Percentiles rank a stretch among this genome's conserved stretches.
These are phyloP conservation scores for Pseudomyrmex cubaensis DNA, from an alignment of 1,140 invertebrate genomes.

Conservation along the genomic window DNA sequence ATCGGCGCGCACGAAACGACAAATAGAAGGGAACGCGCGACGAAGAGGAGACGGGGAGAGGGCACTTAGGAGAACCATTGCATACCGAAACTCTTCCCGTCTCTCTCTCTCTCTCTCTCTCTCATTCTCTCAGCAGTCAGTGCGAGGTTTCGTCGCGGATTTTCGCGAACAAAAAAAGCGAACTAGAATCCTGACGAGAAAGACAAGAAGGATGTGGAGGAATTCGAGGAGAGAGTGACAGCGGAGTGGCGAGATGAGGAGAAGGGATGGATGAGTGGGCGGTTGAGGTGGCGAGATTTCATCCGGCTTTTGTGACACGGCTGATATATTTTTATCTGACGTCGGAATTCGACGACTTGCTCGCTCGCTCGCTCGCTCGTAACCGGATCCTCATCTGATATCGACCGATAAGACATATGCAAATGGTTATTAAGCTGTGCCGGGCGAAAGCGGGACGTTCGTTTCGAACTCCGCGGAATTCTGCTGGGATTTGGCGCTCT, in stretches of 20 bases:
- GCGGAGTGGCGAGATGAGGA: background rate
- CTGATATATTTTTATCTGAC: conserved; percentile 58
- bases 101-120: background rate
- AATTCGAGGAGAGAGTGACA: background rate
- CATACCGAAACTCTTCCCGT: conserved; percentile 47
- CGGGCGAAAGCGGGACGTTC: background rate
- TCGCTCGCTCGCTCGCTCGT: background rate
- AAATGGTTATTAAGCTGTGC: conserved; percentile 28
- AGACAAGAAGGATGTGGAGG: conserved; percentile 6
- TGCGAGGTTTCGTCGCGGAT: conserved; percentile 36
- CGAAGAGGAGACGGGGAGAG: background rate
- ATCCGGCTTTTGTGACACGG: conserved; percentile 46
- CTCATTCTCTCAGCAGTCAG: background rate
- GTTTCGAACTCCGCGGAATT: background rate
- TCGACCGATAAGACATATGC: conserved; percentile 30
- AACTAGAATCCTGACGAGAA: conserved; percentile 13
- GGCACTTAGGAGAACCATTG: conserved; percentile 45
- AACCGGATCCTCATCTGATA: conserved; percentile 1
- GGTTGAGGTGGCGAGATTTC: conserved; percentile 34
- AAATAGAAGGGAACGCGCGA: conserved; percentile 44
- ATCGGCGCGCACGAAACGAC: conserved; percentile 31
- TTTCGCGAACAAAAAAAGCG: conserved; percentile 50
- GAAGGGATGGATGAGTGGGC: conserved; percentile 4
- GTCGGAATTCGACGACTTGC: conserved; percentile 24
- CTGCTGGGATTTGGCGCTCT: background rate